Evolutionary conservation across 1,140 invertebrate species (phyloP).

Genomic region (Drosophila pachea): DNA sequence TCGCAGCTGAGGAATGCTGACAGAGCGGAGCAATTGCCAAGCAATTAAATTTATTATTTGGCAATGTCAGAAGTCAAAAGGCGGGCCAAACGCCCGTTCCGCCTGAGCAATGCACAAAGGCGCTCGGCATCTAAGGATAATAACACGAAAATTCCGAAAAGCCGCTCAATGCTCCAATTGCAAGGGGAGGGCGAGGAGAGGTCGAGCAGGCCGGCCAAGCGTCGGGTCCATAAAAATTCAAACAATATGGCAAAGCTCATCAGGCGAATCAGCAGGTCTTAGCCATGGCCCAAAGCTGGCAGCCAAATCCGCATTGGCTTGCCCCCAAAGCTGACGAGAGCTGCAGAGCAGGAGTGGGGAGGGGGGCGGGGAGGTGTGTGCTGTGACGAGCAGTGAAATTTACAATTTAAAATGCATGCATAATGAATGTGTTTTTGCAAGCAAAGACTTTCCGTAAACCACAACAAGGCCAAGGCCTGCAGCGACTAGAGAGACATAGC

Average conservation of each 20-base stretch:
- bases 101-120: conserved; percentile 10
- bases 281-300: conserved; percentile 53
- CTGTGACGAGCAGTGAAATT: conserved; percentile 55
- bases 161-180: conserved; percentile 20
- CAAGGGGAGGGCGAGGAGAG: not conserved
- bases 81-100: no score
- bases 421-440: conserved; percentile 68
- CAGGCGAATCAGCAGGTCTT: conserved; percentile 68
- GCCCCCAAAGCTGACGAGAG: conserved; percentile 3
- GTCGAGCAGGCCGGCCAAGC: not conserved
- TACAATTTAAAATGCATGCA: conserved; percentile 75
- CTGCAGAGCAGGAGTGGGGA: not conserved
- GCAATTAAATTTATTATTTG: conserved; percentile 57
- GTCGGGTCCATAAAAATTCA: conserved; percentile 56
- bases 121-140: conserved; percentile 26
- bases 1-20: conserved; percentile 1
- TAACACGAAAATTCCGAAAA: conserved; percentile 32
- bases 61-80: conserved; percentile 10
- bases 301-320: conserved; percentile 49
- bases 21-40: conserved; percentile 14
- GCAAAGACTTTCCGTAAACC: conserved; percentile 48
- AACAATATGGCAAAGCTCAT: conserved; percentile 71
- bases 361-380: not conserved
- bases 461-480: conserved; percentile 32
- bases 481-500: conserved; percentile 5